phyloP scores from a whole-genome alignment of 1,140 invertebrate species.

The Leucophenga varia region DNA sequence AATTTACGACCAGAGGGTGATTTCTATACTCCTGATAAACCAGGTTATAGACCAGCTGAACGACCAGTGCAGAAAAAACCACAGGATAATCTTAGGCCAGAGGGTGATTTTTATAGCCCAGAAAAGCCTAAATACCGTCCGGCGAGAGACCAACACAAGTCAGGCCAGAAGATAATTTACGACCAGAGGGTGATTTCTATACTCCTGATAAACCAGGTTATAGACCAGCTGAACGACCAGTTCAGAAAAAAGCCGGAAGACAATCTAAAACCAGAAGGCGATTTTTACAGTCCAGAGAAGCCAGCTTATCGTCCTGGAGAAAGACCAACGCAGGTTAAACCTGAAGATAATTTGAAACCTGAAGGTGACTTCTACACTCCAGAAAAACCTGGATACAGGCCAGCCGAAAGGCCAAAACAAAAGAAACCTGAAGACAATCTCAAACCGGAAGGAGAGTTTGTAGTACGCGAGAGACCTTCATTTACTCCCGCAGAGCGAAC shows the following conservation, averaged over 20 bases:
- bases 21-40: slow-evolving; percentile 57
- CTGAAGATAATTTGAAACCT: slow-evolving; percentile 61
- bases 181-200: slow-evolving; percentile 60
- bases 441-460: slow-evolving; percentile 64
- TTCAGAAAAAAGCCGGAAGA: slow-evolving; percentile 61
- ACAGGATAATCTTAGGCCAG: slow-evolving; percentile 61
- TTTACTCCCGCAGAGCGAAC: slow-evolving; percentile 62
- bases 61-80: slow-evolving; percentile 60
- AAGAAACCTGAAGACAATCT: slow-evolving; percentile 59
- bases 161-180: slow-evolving; percentile 63
- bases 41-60: slow-evolving; percentile 59
- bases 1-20: slow-evolving; percentile 62
- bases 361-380: slow-evolving; percentile 61
- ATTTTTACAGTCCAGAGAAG: slow-evolving; percentile 55
- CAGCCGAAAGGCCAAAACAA: slow-evolving; percentile 56
- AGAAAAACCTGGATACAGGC: slow-evolving; percentile 36
- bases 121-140: slow-evolving; percentile 48
- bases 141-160: slow-evolving; percentile 60
- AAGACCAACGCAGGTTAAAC: slow-evolving; percentile 37
- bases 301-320: slow-evolving; percentile 52
- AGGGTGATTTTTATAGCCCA: slow-evolving; percentile 58
- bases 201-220: slow-evolving; percentile 42
- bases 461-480: slow-evolving; percentile 58
- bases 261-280: slow-evolving; percentile 70
- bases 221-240: slow-evolving; percentile 56